Conservation (phyloP, 2,888 invertebrate genomes). For the Priocnemis perturbator region DNA sequence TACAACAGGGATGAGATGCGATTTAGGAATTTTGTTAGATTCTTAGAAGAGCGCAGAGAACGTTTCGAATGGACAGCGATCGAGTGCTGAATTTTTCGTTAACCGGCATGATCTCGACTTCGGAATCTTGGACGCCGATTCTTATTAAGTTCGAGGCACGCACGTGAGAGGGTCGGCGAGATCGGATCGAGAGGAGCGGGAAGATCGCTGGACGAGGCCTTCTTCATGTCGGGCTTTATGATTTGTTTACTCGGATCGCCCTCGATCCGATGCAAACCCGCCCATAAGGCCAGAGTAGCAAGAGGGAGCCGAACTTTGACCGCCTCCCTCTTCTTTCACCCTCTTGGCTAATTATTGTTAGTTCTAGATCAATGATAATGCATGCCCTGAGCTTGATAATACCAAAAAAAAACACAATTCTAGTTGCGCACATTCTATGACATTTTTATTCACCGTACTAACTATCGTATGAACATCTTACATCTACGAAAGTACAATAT, state of each 20-base stretch:
- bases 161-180: slow-evolving; percentile 53
- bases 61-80: too few species aligned
- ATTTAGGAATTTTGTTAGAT: too few species aligned
- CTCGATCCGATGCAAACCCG: slow-evolving; percentile 59
- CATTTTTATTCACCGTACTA: too few species aligned
- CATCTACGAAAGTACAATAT: too few species aligned
- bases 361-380: slow-evolving; percentile 72
- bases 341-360: slow-evolving; percentile 71
- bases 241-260: slow-evolving; percentile 72
- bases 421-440: too few species aligned
- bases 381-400: neutral
- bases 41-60: too few species aligned
- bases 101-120: too few species aligned
- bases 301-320: slow-evolving; percentile 38
- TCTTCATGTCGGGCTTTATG: slow-evolving; percentile 56
- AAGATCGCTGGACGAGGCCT: slow-evolving; percentile 38
- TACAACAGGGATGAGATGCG: too few species aligned
- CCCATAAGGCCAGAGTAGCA: slow-evolving; percentile 54
- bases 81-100: too few species aligned
- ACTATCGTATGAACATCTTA: too few species aligned
- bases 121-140: slow-evolving; percentile 8
- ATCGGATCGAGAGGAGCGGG: slow-evolving; percentile 41
- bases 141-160: slow-evolving; percentile 53
- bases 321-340: neutral
- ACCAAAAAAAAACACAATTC: too few species aligned